A percentile compares a stretch with the other conserved stretches of the same genome.
Conservation (phyloP, 2,113 vertebrate species). For the Procavia capensis region DNA sequence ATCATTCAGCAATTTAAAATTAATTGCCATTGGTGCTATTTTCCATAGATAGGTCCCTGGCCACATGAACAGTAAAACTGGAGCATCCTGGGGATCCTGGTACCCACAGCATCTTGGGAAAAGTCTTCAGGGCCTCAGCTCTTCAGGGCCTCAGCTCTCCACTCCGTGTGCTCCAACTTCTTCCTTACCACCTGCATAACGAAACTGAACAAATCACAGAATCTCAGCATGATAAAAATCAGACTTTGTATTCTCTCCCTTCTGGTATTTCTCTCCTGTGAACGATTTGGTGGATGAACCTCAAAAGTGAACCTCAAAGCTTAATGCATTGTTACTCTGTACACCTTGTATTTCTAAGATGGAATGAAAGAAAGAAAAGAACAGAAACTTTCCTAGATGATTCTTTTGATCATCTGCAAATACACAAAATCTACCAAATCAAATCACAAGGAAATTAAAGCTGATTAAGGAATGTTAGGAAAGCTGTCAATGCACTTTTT, state of each 20-base stretch:
- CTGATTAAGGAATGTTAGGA: constrained; percentile 58
- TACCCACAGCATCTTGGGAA: neutral
- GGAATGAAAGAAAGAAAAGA: neutral
- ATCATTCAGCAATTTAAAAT: too few relatives aligned
- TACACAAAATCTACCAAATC: constrained; percentile 42
- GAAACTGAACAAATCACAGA: neutral
- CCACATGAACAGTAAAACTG: neutral
- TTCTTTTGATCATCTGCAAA: constrained; percentile 52
- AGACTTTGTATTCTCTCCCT: constrained; percentile 8
- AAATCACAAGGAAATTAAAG: constrained; percentile 60
- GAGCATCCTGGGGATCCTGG: neutral
- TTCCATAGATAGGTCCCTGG: too few relatives aligned
- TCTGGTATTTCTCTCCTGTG: constrained; percentile 31
- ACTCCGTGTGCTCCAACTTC: neutral
- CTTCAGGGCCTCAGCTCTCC: neutral
- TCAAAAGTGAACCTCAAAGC: constrained; percentile 36
- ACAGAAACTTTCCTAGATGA: neutral
- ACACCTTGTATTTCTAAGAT: constrained; percentile 39
- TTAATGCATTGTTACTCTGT: neutral
- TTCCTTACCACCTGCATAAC: neutral
- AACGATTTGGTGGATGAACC: constrained; percentile 28
- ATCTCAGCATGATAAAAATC: constrained; percentile 15
- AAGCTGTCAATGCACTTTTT: constrained; percentile 53
- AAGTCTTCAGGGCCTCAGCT: neutral
- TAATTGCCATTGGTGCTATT: too few relatives aligned